Base-by-base conservation (phyloP, 2,113 vertebrate species). In the Zosterops borbonicus region DNA sequence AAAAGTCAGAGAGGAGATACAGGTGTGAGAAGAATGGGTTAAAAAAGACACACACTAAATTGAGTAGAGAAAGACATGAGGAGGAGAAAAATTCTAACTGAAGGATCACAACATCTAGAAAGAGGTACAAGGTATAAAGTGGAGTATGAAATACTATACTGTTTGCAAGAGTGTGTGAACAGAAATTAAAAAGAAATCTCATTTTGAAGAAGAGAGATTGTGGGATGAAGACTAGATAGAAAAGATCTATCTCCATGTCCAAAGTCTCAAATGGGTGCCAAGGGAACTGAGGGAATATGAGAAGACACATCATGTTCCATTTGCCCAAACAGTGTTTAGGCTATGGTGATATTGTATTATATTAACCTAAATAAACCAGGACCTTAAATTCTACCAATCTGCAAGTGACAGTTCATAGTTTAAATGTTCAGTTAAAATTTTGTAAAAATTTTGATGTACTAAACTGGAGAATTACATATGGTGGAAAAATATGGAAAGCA, bases 241-340 rank as follows among this genome's bases (percentile, higher is more conserved):
- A 79, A 69, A 70, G 42, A 47, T 31, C 8, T 1, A 23, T 47
- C 6, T 77, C 28, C 44, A 1, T 73, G n/a, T 85, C 18, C 46
- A 11, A 53, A 56, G 35, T n/a, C 50, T 69, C 18, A 44, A 27
- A 27, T 65, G 31, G 2, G 1, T 64, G 39, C 56, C 23, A 65
- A 55, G 13, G 42, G 56, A 92, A 44, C 27, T 6, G 50, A 21
- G 33, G 14, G 27, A 52, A 47, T 37, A 11, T 44, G n/a, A 89
- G 60, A 87, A 76, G 68, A 65, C 7, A 23, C 0, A 0, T 46
- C 0, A 0, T 82, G 28, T 39, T 80, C 16, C 0, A 4, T 80
- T 49, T 83, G 23, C 35, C 74, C 44, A 29, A 91, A 39, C 35
- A 84, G 6, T 27, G 14, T 71, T 59, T 41, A 93, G 37, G 3